A percentile compares a stretch with the other conserved stretches of the same genome.
Evolutionary conservation across 2,888 invertebrate species (phyloP).

Genomic region (Phytoseiulus persimilis): DNA sequence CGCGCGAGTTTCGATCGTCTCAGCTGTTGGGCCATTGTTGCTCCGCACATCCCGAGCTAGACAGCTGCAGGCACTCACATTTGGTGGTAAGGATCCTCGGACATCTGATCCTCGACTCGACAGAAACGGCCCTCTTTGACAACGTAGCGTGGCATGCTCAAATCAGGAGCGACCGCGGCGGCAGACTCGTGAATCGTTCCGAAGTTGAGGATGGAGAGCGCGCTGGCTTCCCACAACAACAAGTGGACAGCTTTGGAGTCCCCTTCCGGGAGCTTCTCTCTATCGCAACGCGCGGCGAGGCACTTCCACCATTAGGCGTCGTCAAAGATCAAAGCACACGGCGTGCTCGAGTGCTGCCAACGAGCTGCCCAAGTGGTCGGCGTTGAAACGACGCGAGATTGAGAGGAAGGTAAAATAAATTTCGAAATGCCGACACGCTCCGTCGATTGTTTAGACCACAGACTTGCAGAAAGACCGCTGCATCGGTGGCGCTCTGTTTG

Average conservation of each 20-base stretch:
- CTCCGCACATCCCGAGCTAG: not conserved
- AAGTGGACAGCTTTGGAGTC: not conserved
- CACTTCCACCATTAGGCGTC: not conserved
- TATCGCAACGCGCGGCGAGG: not conserved
- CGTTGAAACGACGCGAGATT: not conserved
- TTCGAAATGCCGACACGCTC: not conserved
- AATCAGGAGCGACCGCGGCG: no score
- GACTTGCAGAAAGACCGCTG: not conserved
- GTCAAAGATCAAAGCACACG: not conserved
- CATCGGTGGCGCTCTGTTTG: not conserved
- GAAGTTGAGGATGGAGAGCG: not conserved
- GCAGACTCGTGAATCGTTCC: no score
- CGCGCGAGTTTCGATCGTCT: not conserved
- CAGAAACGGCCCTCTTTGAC: slow-evolving; percentile 21
- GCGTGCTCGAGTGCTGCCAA: not conserved
- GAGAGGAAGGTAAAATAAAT: not conserved
- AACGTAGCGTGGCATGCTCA: slow-evolving; percentile 10
- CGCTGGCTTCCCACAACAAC: not conserved
- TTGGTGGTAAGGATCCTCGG: slow-evolving; percentile 11
- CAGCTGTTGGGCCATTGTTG: not conserved
- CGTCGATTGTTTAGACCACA: not conserved
- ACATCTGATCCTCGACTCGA: not conserved
- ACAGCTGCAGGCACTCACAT: not conserved
- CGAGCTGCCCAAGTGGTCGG: not conserved
- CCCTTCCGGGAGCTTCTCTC: not conserved